Evolutionary conservation across 1,140 invertebrate species (phyloP), one percentile per base, ranked within the genome.

Genomic region (Drosophila kurseongensis): DNA sequence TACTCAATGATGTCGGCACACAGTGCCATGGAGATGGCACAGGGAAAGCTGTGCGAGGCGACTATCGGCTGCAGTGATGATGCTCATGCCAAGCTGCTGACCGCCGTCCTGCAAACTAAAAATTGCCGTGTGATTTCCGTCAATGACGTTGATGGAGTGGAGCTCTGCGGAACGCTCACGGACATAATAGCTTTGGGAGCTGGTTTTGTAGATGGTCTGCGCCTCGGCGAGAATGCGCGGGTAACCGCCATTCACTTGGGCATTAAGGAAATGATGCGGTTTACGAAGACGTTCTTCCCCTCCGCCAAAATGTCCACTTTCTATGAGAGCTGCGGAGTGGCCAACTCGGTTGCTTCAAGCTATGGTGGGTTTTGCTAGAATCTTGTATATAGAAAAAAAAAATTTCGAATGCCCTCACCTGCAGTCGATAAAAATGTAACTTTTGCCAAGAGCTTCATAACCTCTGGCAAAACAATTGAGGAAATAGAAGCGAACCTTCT

Each of bases 241-340:
- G 98, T 99, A 0, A 98, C 99, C 3, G 96, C 99, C 0, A 99
- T 99, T 80, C 95, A 99, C 67, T 93, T 99, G n/a, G 98, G 99
- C 8, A 94, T 99, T 1, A 99, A 99, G 97, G 98, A 99, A 92
- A 99, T 98, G 96, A 98, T 98, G 80, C 97, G 97, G 86, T 98
- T 98, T 90, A 96, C 97, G 1, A 95, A 98, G 73, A 94, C 96
- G 6, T 98, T 98, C 92, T 98, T 97, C 91, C 95, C 96, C 4
- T 95, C 95, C 7, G 95, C 96, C 44, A 96, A 97, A 92, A 92
- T 98, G 9, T 93, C 95, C 0, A 99, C 98, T 5, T 99, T 99
- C 93, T 97, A 99, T 88, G 98, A 99, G 93, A 98, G 97, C 78
- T 99, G 99, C 92, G 98, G 98, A n/a, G 96, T 99, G 7, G 99